phyloP scores from a whole-genome alignment of 2,888 invertebrate species.

The Panzeria rudis region DNA sequence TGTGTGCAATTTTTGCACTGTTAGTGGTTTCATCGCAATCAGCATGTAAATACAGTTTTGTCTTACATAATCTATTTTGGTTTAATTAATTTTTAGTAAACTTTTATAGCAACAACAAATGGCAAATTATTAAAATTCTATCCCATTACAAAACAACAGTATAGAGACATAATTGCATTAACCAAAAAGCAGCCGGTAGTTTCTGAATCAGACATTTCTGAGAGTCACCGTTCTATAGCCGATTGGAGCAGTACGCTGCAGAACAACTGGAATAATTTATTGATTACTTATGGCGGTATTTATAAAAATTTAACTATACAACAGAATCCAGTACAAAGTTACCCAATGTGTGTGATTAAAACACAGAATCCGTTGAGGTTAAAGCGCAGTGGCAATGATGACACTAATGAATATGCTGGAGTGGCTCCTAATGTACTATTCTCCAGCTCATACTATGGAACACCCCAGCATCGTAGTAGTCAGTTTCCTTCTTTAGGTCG shows the following conservation, averaged over 20 bases:
- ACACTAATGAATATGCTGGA: not conserved
- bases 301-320: not conserved
- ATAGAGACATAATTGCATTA: not conserved
- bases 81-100: not conserved
- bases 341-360: conserved; percentile 15
- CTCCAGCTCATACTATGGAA: not conserved
- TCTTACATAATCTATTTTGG: not conserved
- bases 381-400: not conserved
- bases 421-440: not conserved
- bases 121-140: conserved; percentile 53
- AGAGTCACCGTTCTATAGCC: conserved; percentile 2
- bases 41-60: not conserved
- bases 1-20: not conserved
- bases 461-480: not conserved
- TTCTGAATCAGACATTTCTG: not conserved
- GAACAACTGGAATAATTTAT: not conserved
- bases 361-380: not conserved
- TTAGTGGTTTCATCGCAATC: not conserved
- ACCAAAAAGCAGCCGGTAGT: not conserved
- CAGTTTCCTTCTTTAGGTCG: not conserved
- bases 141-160: conserved; percentile 47
- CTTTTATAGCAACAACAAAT: conserved; percentile 41
- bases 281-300: not conserved
- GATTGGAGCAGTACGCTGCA: not conserved
- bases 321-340: not conserved